Base-by-base conservation (phyloP, 92 coral and sea anemone species). In the Actinernus sp. region DNA sequence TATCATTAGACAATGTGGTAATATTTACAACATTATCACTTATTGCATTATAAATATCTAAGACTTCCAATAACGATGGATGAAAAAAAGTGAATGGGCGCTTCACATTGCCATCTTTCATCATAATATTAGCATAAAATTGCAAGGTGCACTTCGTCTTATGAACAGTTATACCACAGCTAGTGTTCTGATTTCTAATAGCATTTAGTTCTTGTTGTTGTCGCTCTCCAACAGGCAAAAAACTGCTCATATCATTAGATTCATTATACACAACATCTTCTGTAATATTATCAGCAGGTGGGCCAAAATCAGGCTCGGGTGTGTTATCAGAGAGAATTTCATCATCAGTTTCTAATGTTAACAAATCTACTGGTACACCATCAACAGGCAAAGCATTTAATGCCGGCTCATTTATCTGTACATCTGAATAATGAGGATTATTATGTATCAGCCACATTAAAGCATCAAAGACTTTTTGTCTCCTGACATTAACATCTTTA, bases 151-250 rank as follows among this genome's bases (percentile, higher is more conserved):
- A n/a, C n/a, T n/a, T n/a, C n/a, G n/a, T n/a, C n/a, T n/a, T n/a
- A n/a, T n/a, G n/a, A n/a, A n/a, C n/a, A n/a, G n/a, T n/a, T n/a
- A n/a, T n/a, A n/a, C n/a, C n/a, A n/a, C n/a, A n/a, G n/a, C n/a
- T n/a, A n/a, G n/a, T n/a, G n/a, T n/a, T n/a, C 68, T 3, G 61
- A 52, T 63, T 61, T 71, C 68, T 71, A 33, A 71, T 28, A 39
- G 87, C 81, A 22, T 80, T 74, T 29, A 80, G 38, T 53, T 82
- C 89, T 47, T 82, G 89, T 65, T 82, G 66, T 39, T 78, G 45
- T 71, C 61, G 86, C 62, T 80, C 44, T 49, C 81, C 81, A 61
- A 80, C 87, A 26, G 88, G 88, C 57, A 82, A 31, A 20, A 82
- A 67, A 76, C 74, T 83, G 68, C 79, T 76, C 73, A 83, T 76